phyloP scores from a whole-genome alignment of 1,140 invertebrate species.

The Acromyrmex echinatior region DNA sequence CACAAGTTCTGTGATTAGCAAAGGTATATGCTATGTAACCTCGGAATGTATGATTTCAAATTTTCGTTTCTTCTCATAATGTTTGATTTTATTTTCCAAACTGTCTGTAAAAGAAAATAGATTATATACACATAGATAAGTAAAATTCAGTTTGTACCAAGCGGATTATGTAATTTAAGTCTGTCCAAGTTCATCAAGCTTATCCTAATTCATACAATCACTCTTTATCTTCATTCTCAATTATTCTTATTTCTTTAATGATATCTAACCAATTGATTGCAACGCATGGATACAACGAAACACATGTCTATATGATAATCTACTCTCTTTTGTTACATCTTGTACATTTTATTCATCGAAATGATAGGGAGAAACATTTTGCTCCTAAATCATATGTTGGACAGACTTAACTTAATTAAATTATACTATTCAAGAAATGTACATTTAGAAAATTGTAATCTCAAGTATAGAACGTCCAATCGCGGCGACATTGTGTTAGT shows the following conservation, averaged over 20 bases:
- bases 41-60: slow-evolving; percentile 27
- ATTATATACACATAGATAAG: slow-evolving; percentile 31
- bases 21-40: slow-evolving; percentile 39
- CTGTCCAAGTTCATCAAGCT: slow-evolving; percentile 20
- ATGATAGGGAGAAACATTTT: not conserved
- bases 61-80: slow-evolving; percentile 89
- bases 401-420: slow-evolving; percentile 19
- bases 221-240: not conserved
- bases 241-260: slow-evolving; percentile 2
- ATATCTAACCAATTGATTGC: slow-evolving; percentile 20
- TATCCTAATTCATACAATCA: not conserved
- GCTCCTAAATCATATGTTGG: slow-evolving; percentile 10
- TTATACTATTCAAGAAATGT: slow-evolving; percentile 30
- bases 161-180: not conserved
- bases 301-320: not conserved
- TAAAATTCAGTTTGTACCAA: slow-evolving; percentile 32
- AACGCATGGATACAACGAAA: slow-evolving; percentile 48
- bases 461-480: slow-evolving; percentile 21
- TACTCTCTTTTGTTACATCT: not conserved
- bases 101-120: slow-evolving; percentile 88
- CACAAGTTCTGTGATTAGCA: slow-evolving; percentile 45
- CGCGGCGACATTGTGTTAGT: slow-evolving; percentile 27
- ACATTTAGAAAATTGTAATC: slow-evolving; percentile 36
- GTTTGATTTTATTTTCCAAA: slow-evolving; percentile 91
- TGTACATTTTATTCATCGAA: not conserved